Evolutionary conservation across 2,888 invertebrate species (phyloP).

Genomic region (Caenorhabditis wallacei): DNA sequence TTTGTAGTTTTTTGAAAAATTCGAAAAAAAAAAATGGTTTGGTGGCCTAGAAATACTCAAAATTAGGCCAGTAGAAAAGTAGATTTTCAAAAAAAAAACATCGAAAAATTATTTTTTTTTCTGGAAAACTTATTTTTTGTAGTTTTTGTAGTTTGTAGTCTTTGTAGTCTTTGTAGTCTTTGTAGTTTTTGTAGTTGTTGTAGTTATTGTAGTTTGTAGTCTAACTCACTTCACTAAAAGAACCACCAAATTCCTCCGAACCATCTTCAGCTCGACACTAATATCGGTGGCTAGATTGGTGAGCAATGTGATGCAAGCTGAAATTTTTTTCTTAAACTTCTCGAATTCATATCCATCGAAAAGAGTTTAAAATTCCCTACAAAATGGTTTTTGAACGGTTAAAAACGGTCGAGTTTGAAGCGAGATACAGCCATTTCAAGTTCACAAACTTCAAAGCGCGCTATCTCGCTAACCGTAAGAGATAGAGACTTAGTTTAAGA

Average conservation of each 20-base stretch:
- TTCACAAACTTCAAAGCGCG: no score
- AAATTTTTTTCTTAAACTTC: no score
- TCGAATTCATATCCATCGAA: no score
- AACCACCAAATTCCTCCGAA: slow-evolving; percentile 86
- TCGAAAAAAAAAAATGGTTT: not conserved
- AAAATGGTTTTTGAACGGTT: no score
- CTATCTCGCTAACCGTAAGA: no score
- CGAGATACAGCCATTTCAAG: no score
- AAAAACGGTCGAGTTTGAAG: no score
- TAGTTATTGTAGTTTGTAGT: not conserved
- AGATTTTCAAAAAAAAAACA: no score
- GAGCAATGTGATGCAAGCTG: slow-evolving; percentile 93
- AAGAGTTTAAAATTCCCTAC: not conserved
- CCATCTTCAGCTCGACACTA: slow-evolving; percentile 97
- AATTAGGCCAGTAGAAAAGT: no score
- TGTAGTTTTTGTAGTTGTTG: not conserved
- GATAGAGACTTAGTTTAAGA: no score
- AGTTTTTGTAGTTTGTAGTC: not conserved
- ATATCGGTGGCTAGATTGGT: slow-evolving; percentile 96
- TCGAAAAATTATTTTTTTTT: no score
- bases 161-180: slow-evolving; percentile 14
- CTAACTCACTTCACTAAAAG: slow-evolving; percentile 86
- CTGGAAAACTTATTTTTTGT: no score
- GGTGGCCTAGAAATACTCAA: slow-evolving; percentile 10
- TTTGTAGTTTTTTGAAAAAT: not conserved